phyloP scores from a whole-genome alignment of 2,113 vertebrate genomes.

The Athene cunicularia region DNA sequence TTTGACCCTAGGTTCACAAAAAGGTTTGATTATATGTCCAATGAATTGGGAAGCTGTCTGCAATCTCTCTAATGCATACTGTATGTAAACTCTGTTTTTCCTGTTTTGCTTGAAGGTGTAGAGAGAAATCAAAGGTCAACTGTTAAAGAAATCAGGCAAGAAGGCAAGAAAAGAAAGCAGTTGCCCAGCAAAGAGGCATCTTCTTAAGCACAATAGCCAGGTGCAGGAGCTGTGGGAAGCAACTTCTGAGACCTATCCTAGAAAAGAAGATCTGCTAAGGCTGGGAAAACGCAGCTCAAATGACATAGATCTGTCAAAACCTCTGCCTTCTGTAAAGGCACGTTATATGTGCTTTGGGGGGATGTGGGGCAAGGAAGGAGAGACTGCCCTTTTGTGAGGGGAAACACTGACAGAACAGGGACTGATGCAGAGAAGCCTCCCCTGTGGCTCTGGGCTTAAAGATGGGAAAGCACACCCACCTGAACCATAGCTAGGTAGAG shows the following conservation, averaged over 20 bases:
- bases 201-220: background rate
- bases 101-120: background rate
- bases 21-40: background rate
- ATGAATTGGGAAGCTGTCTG: background rate
- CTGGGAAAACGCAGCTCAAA: background rate
- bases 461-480: background rate
- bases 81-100: background rate
- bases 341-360: background rate
- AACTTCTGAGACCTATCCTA: background rate
- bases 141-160: background rate
- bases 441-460: background rate
- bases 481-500: background rate
- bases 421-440: background rate
- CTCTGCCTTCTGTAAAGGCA: background rate
- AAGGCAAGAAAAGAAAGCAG: background rate
- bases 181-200: background rate
- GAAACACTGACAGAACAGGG: background rate
- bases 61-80: background rate
- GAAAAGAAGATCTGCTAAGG: background rate
- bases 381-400: background rate
- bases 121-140: background rate
- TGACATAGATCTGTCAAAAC: background rate
- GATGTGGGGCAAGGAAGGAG: background rate
- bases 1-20: background rate
- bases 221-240: background rate